A percentile compares a stretch with the other conserved stretches of the same genome.
These are phyloP conservation scores for Papilio helenus DNA, from an alignment of 1,140 invertebrate genomes.

Conservation along the genomic window DNA sequence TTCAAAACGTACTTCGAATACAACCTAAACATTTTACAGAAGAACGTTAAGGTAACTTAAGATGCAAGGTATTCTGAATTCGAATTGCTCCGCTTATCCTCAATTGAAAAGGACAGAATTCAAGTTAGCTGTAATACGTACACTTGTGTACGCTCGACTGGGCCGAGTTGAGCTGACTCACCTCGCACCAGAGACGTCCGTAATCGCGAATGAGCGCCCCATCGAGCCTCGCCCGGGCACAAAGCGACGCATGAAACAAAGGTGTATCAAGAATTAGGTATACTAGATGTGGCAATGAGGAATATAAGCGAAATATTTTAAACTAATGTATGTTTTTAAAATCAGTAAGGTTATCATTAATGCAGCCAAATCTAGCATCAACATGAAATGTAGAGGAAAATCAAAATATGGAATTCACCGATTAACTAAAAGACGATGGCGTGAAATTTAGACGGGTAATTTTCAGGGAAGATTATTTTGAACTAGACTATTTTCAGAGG, in stretches of 20 bases:
- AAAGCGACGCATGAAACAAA: conserved; percentile 39
- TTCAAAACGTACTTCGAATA: neutral
- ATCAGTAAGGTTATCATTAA: too few species aligned
- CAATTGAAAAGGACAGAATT: conserved; percentile 26
- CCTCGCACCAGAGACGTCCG: conserved; percentile 28
- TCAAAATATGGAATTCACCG: neutral
- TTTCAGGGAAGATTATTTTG: neutral
- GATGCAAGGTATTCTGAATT: neutral
- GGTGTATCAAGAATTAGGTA: neutral
- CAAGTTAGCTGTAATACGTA: conserved; percentile 33
- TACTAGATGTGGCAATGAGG: conserved; percentile 32
- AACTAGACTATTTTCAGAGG: neutral
- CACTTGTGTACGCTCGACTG: conserved; percentile 27
- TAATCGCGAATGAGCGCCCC: conserved; percentile 38
- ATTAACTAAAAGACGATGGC: neutral
- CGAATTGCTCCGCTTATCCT: conserved; percentile 10
- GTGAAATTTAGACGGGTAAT: neutral
- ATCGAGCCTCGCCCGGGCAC: conserved; percentile 27
- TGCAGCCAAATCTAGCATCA: too few species aligned
- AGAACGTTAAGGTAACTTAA: conserved; percentile 13
- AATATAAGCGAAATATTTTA: conserved; percentile 48
- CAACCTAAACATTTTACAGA: neutral
- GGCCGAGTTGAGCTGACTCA: conserved; percentile 33
- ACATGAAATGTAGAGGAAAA: neutral
- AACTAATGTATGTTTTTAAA: neutral